phyloP scores from a whole-genome alignment of 2,888 invertebrate genomes.

The Ochropleura plecta region DNA sequence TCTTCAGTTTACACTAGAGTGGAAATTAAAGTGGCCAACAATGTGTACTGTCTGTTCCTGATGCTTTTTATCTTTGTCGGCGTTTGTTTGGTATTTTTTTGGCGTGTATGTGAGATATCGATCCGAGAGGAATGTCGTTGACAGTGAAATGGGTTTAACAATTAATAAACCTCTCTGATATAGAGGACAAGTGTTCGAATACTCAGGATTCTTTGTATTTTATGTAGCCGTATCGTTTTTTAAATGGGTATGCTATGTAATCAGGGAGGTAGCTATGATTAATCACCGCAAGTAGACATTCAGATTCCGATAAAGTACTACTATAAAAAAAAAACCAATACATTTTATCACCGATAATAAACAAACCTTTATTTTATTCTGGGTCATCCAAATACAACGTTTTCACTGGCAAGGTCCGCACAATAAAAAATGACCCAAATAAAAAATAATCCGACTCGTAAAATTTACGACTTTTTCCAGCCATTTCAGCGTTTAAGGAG shows the following conservation, averaged over 20 bases:
- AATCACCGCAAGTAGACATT: constrained; percentile 34
- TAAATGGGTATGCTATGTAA: constrained; percentile 28
- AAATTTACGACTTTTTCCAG: constrained; percentile 86
- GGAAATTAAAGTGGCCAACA: constrained; percentile 88
- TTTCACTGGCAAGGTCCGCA: constrained; percentile 67
- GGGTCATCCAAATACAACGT: constrained; percentile 58
- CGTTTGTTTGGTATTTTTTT: constrained; percentile 77
- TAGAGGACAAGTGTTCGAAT: constrained; percentile 80
- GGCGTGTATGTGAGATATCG: constrained; percentile 82
- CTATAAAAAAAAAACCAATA: constrained; percentile 35
- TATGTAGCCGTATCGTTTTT: constrained; percentile 54
- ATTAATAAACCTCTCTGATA: constrained; percentile 87
- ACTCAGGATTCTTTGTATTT: constrained; percentile 75
- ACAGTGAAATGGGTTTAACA: constrained; percentile 89
- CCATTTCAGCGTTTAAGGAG: constrained; percentile 87
- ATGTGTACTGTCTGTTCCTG: constrained; percentile 84
- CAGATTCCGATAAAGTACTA: constrained; percentile 32
- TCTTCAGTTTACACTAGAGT: constrained; percentile 89
- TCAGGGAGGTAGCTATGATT: constrained; percentile 40
- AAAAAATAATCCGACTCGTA: constrained; percentile 85
- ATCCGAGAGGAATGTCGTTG: constrained; percentile 86
- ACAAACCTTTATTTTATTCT: constrained; percentile 57
- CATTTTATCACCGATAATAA: constrained; percentile 46
- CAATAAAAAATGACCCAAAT: constrained; percentile 83
- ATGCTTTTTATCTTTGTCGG: constrained; percentile 86